Evolutionary conservation across 2,888 invertebrate genomes (phyloP), one percentile per base, ranked within the genome.

Genomic region (Netelia inedita): DNA sequence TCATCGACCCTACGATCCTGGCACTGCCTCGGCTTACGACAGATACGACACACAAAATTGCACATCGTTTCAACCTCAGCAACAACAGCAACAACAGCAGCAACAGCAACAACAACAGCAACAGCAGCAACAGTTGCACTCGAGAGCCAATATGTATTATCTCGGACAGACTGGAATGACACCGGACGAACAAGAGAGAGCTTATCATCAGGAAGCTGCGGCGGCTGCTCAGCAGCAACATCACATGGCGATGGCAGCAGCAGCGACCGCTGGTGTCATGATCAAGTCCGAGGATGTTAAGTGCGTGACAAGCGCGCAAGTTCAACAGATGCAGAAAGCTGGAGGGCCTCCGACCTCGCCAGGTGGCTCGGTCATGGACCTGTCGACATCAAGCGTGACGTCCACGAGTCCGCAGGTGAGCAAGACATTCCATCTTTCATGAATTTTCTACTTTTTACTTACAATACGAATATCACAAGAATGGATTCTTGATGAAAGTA

Each of bases 361-460:
- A 57, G 96, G 96, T 69, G 96, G 97, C 86, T 97, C 97, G 14
- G 97, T 97, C 89, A 97, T 98, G 94, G 98, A 98, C 94, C 95
- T 98, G 73, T 97, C 97, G 89, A 97, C 97, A 87, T 97, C 98
- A 90, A 97, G 97, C 94, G 97, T 98, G 79, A 96, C 96, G 68
- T 96, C 96, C 65, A 96, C 96, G 89, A 98, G 97, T 95, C 98
- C 98, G 90, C 97, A 97, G 96, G 97, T 97, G 94, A 90, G 89
- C 5, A 78, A 23, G 53, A 35, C 35, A 35, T 35, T 35, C 8
- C 35, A 35, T 35, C 35, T 35, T 35, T 35, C 1, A 35, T 35
- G 35, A 6, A 35, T 6, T 5, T 35, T 6, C 35, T 35, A 6
- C 6, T 35, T 35, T 35, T 35, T 35, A 23, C 23, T 23, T 23